Evolutionary conservation across 2,113 vertebrate species (phyloP), one percentile per base, ranked within the genome.

Genomic region (Rhipidura dahli): DNA sequence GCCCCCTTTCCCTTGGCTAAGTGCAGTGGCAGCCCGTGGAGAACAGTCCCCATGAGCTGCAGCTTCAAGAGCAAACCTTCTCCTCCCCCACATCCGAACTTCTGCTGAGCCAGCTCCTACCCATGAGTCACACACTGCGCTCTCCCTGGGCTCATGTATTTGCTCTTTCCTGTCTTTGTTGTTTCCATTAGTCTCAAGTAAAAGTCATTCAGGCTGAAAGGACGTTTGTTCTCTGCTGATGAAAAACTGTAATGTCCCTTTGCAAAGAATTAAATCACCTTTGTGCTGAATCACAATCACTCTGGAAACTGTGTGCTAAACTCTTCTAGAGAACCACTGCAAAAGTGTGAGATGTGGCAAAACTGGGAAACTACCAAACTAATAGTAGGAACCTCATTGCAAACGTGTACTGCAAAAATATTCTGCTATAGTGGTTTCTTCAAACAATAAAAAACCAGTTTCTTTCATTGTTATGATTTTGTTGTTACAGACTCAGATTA

Each of bases 401-500:
- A 60, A 79, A 56, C 14, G 5, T 10, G 11, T 19, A 39, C 42
- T 19, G 30, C 33, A 64, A 79, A 79, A 68, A 33, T 40, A 87
- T 21, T 60, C 14, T 35, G 27, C 50, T 60, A 31, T 18, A 22
- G n/a, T 10, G 15, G 1, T 13, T 56, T 61, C 81, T 83, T 37
- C 66, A 68, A 83, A 23, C 12, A 57, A 49, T 19, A 16, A 68
- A 30, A 37, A 40, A 47, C 26, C 33, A 19, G 0, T 39, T 83
- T 23, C 26, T 31, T 72, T 90, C 39, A 68, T 27, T 78, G 61
- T 63, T 57, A 12, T 33, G 47, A 18, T 64, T 89, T 37, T 95
- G 64, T 89, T 90, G 10, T 96, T 97, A 30, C 98, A 99, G 99
- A 99, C 99, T 86, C 98, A 98, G 87, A 99, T 99, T 16, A 99